A percentile compares a stretch with the other conserved stretches of the same genome.
phyloP scores from a whole-genome alignment of 2,113 vertebrate genomes.

The Salvelinus alpinus region DNA sequence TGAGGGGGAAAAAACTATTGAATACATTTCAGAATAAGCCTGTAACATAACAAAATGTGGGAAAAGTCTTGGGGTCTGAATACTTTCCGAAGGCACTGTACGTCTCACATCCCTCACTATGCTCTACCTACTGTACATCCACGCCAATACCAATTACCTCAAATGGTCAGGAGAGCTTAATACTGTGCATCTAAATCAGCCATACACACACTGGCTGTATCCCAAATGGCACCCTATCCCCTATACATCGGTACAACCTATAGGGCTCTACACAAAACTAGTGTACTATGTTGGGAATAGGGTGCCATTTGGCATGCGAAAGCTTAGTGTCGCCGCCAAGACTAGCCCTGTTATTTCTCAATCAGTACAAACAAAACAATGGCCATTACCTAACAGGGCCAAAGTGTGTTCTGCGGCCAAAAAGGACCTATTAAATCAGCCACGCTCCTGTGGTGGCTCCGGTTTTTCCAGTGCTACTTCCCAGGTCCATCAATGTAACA shows the following conservation, averaged over 20 bases:
- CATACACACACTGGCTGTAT: neutral
- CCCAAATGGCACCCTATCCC: too few species aligned
- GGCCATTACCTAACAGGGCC: constrained; percentile 40
- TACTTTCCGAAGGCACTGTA: too few species aligned
- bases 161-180: constrained; percentile 35
- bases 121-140: neutral
- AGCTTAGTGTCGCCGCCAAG: constrained; percentile 31
- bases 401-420: constrained; percentile 50
- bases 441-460: constrained; percentile 46
- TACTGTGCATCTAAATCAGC: constrained; percentile 35
- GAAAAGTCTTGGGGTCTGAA: too few species aligned
- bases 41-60: too few species aligned
- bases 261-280: too few species aligned
- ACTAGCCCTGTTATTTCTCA: constrained; percentile 40
- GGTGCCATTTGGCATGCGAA: too few species aligned
- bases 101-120: too few species aligned
- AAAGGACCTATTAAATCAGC: constrained; percentile 57
- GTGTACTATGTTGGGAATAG: too few species aligned
- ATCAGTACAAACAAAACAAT: constrained; percentile 43
- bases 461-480: constrained; percentile 38
- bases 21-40: too few species aligned
- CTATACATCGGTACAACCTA: too few species aligned
- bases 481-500: constrained; percentile 26
- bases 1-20: too few species aligned
- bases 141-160: constrained; percentile 49